A percentile compares a stretch with the other conserved stretches of the same genome.
Conservation (phyloP, 2,888 invertebrate species). For the Sinentomon sp. region DNA sequence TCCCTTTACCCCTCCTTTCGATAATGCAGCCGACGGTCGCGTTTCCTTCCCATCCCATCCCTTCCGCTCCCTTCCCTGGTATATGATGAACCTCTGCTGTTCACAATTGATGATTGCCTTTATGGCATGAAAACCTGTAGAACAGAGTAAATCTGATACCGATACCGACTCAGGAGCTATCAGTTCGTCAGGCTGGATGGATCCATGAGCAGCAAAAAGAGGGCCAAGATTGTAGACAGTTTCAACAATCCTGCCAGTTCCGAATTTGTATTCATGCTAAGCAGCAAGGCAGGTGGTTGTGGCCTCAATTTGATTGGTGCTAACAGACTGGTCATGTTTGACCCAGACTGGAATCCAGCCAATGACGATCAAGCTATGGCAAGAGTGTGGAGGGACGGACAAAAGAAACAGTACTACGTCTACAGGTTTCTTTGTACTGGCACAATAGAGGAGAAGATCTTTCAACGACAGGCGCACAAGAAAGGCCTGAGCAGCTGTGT, state of each 20-base stretch:
- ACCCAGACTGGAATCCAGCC: slow-evolving; percentile 98
- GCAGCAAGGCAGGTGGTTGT: slow-evolving; percentile 97
- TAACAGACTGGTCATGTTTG: slow-evolving; percentile 92
- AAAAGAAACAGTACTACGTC: slow-evolving; percentile 88
- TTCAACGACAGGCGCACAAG: slow-evolving; percentile 93
- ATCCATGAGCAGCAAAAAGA: slow-evolving; percentile 86
- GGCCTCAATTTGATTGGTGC: slow-evolving; percentile 96
- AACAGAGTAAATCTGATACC: too few species aligned
- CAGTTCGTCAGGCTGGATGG: slow-evolving; percentile 83
- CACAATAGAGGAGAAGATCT: slow-evolving; percentile 94
- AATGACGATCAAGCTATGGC: slow-evolving; percentile 99
- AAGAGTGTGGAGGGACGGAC: slow-evolving; percentile 92
- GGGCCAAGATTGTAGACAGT: slow-evolving; percentile 77
- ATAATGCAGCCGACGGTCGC: too few species aligned
- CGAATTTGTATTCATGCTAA: slow-evolving; percentile 92
- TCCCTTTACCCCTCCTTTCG: too few species aligned
- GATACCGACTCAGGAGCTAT: slow-evolving; percentile 64
- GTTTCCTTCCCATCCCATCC: too few species aligned
- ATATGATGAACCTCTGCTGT: too few species aligned
- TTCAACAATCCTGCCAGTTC: slow-evolving; percentile 70
- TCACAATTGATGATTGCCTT: too few species aligned
- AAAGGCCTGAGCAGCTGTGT: slow-evolving; percentile 87
- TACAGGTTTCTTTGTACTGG: slow-evolving; percentile 81
- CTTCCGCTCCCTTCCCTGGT: too few species aligned
- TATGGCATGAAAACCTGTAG: too few species aligned